Evolutionary conservation across 2,797 vertebrate genomes (phyloP), one percentile per base, ranked within the genome.

Genomic region (Nyctalus aviator): DNA sequence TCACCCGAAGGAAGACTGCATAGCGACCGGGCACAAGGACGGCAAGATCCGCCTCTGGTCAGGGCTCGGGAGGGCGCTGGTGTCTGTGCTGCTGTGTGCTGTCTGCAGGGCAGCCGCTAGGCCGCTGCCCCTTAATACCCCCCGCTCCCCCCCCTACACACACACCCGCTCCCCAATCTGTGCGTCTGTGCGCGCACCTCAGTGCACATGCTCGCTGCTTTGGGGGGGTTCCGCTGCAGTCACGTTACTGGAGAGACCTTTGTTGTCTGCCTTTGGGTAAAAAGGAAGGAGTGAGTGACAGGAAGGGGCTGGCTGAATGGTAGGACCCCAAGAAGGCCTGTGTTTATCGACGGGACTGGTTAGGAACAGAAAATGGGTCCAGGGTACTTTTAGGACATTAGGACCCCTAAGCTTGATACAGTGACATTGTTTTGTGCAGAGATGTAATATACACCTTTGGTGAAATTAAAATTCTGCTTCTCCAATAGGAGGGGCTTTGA

Each of bases 31-130:
- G 35, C 99, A 99, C 4, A 97, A 98, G 48, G 99, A 99, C 44
- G 99, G 99, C 71, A 99, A 99, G 97, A 99, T 99, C 62, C 99
- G 99, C 18, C 96, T 99, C 73, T 99, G 99, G 99, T 99, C 97
- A 94, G 99, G 27, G 30, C 46, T 48, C 44, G 1, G 30, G 25
- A 37, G 0, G 10, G 30, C 2, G 13, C 23, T 37, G 57, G 2
- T 23, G 25, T 62, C 1, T 32, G 1, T 35, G 2, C 32, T 77
- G 3, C 35, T 59, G 57, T 11, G 44, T 44, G 44, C 6, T 41
- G 55, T 9, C 55, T 17, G 53, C 53, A 21, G 53, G 53, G 53
- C 20, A 3, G 53, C 8, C 37, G 53, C 53, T 6, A 25, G 57
- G 57, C 57, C 25, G 2, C 57, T 59, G 23, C 25, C 18, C 50